phyloP scores from a whole-genome alignment of 1,140 invertebrate species.

The Homalodisca vitripennis region DNA sequence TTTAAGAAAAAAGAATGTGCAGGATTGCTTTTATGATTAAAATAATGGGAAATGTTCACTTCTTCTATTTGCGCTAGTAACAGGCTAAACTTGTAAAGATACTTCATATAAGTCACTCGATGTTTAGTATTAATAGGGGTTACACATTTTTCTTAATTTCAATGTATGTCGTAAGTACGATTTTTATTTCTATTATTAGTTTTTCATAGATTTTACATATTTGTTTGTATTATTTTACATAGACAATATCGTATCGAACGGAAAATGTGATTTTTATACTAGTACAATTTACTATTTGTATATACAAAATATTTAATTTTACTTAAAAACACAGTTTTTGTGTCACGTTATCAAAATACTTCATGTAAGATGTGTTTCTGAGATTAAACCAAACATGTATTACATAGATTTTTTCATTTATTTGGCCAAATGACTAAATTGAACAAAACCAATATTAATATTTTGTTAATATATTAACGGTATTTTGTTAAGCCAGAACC shows the following conservation, averaged over 20 bases:
- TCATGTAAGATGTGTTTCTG: no score
- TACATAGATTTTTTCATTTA: no score
- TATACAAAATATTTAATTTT: not conserved
- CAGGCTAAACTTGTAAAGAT: slow-evolving; percentile 17
- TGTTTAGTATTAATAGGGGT: not conserved
- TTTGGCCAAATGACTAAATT: no score
- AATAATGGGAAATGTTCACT: slow-evolving; percentile 26
- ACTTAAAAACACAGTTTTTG: not conserved
- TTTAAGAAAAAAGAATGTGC: slow-evolving; percentile 18
- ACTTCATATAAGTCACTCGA: not conserved
- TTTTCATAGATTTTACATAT: not conserved
- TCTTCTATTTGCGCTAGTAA: not conserved
- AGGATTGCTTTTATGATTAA: slow-evolving; percentile 20
- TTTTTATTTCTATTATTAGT: not conserved
- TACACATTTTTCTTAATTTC: no score
- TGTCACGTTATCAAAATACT: no score
- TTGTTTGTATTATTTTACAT: not conserved
- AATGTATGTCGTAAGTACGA: no score
- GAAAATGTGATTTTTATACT: not conserved
- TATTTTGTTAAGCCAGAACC: no score
- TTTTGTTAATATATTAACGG: no score
- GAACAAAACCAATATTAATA: no score
- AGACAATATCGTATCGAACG: not conserved
- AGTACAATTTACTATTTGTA: not conserved
- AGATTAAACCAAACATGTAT: no score